A percentile compares a stretch with the other conserved stretches of the same genome.
These are phyloP conservation scores for human (Homo sapiens) DNA, from an alignment of 2,113 vertebrate species.

Conservation along the genomic window DNA sequence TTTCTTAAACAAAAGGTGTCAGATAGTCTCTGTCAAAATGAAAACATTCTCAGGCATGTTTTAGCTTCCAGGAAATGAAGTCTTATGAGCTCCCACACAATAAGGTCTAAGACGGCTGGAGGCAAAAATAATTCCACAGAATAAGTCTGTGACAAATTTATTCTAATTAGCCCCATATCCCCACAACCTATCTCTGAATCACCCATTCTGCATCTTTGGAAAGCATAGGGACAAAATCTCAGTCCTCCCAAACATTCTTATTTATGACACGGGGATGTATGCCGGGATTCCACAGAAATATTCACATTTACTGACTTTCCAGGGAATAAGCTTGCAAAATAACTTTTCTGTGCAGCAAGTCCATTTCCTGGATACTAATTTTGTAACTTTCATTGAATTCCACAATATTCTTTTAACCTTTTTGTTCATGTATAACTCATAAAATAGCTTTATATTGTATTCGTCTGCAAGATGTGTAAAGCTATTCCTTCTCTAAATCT, in stretches of 20 bases:
- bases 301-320: not conserved
- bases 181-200: not conserved
- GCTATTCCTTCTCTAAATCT: not conserved
- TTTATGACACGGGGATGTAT: not conserved
- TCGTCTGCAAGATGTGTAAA: not conserved
- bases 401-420: not conserved
- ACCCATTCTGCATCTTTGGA: not conserved
- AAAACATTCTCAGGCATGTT: not conserved
- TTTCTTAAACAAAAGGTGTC: not conserved
- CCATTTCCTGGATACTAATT: not conserved
- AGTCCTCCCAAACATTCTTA: not conserved
- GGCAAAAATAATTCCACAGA: not conserved
- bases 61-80: not conserved
- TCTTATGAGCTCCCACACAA: not conserved
- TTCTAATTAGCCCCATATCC: not conserved
- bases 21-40: not conserved
- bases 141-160: not conserved
- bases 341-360: not conserved
- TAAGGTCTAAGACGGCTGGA: not conserved
- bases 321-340: not conserved
- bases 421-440: not conserved
- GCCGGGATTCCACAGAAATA: not conserved
- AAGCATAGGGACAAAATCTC: not conserved
- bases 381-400: not conserved
- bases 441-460: not conserved